Percentiles rank a stretch among this genome's conserved stretches.
Evolutionary conservation across 2,113 vertebrate species (phyloP).

Genomic region (Pionites leucogaster): DNA sequence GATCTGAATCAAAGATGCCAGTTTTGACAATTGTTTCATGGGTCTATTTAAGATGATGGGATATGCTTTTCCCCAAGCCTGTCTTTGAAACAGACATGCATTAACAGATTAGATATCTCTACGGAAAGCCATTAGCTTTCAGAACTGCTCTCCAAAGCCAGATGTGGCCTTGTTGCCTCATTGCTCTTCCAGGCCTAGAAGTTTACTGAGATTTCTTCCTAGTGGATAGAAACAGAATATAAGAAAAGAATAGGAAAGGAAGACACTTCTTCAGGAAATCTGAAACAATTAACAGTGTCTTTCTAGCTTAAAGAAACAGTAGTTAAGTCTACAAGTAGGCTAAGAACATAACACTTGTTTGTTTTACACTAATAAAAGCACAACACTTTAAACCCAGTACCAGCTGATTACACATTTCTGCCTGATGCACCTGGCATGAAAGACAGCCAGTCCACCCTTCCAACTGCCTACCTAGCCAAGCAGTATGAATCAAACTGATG

Average conservation of each 20-base stretch:
- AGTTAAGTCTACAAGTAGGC: not conserved
- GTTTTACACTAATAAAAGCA: not conserved
- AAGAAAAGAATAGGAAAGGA: not conserved
- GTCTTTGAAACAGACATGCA: not conserved
- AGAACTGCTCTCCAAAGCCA: not conserved
- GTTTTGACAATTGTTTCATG: not conserved
- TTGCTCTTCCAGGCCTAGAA: not conserved
- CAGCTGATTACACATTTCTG: slow-evolving; percentile 32
- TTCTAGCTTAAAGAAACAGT: not conserved
- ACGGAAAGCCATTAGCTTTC: not conserved
- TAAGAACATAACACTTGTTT: slow-evolving; percentile 20
- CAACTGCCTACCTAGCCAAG: not conserved
- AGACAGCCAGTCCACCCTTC: not conserved
- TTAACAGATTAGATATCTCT: not conserved
- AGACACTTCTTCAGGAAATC: not conserved
- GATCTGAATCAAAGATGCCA: not conserved
- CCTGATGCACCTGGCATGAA: not conserved
- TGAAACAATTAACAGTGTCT: not conserved
- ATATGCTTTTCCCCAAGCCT: not conserved
- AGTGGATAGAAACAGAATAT: not conserved
- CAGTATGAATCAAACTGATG: not conserved
- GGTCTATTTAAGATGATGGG: not conserved
- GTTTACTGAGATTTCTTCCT: not conserved
- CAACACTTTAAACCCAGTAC: not conserved
- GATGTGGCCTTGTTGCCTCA: not conserved